Base-by-base conservation (phyloP, 2,888 invertebrate species). In the Willowsia nigromaculata region DNA sequence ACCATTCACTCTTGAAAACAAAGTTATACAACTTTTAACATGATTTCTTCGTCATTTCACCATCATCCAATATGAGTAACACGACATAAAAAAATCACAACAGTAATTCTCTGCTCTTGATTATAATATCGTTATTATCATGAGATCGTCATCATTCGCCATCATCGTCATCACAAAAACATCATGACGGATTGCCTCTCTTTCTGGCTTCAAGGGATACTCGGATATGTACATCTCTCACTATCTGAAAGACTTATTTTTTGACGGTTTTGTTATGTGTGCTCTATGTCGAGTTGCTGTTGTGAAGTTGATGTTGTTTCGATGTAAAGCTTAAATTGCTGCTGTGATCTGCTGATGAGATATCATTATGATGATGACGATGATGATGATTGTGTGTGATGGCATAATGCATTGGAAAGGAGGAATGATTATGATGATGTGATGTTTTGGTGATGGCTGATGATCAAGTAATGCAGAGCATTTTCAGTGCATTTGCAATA, bases 381-480 rank as follows among this genome's bases (percentile, higher is more conserved):
- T 43, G 71, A 40, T 43, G 71, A 71, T 9, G 40, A 68, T 18
- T 62, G 59, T 62, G 15, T 71, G 9, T 74, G 74, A 27, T 50
- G 47, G 74, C 74, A 47, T 43, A 74, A 27, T 47, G 47, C 47
- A 74, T 74, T 74, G 74, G 74, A 74, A 74, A 74, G 47, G 74
- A 74, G 62, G 43, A 81, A 62, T 81, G 62, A 56, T n/a, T n/a
- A n/a, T n/a, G n/a, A n/a, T n/a, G n/a, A n/a, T n/a, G n/a, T n/a
- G n/a, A n/a, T n/a, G n/a, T n/a, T n/a, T n/a, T n/a, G n/a, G n/a
- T 78, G 78, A 78, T 59, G 76, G 7, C 18, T 11, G 47, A 59
- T 81, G 40, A 62, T 81, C 81, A 80, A 80, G 56, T 80, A 80
- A 43, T 13, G 62, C 62, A 59, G 40, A 81, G 81, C 81, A 81